Conservation (phyloP, 2,888 invertebrate genomes). For the Acanthosepion lycidas region DNA sequence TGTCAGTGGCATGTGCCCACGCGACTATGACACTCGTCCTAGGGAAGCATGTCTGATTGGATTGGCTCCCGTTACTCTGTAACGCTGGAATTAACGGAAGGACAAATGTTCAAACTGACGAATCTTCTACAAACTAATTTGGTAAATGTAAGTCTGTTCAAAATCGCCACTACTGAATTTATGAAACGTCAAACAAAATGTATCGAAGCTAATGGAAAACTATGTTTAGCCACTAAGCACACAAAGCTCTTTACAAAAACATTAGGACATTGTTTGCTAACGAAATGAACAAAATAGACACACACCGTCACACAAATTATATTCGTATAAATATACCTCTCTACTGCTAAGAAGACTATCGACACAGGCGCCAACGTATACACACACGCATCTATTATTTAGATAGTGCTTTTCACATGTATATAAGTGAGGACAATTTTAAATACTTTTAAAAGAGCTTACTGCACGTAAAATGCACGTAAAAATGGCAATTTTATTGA, state of each 20-base stretch:
- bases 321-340: too few relatives aligned
- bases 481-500: too few relatives aligned
- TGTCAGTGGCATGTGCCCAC: not conserved
- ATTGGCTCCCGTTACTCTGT: not conserved
- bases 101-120: not conserved
- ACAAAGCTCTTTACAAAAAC: not conserved
- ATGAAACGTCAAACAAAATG: not conserved
- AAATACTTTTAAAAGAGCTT: too few relatives aligned
- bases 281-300: too few relatives aligned
- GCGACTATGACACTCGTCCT: not conserved
- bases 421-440: too few relatives aligned
- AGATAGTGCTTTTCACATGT: too few relatives aligned
- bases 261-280: not conserved
- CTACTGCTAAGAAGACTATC: too few relatives aligned
- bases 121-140: not conserved
- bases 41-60: not conserved
- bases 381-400: too few relatives aligned
- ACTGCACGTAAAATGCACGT: too few relatives aligned
- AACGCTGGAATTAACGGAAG: conserved; percentile 20
- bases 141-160: not conserved
- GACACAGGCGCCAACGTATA: too few relatives aligned
- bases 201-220: not conserved
- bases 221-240: not conserved
- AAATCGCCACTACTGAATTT: not conserved
- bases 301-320: too few relatives aligned